Evolutionary conservation across 2,888 invertebrate genomes (phyloP).

Genomic region (Neoaliturus tenellus): DNA sequence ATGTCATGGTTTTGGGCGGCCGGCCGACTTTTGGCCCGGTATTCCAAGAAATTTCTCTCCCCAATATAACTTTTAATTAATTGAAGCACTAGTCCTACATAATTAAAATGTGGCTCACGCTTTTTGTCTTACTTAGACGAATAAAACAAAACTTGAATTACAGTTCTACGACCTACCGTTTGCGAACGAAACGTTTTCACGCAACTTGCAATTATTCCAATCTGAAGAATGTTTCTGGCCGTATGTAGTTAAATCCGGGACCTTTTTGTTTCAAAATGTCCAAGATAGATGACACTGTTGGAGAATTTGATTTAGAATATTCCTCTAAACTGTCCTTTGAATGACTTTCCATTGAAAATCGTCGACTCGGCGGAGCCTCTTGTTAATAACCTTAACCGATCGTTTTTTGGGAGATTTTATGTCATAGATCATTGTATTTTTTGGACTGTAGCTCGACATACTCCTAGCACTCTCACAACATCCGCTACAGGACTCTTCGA

Average conservation of each 20-base stretch:
- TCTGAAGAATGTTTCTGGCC: too few relatives aligned
- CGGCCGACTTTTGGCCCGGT: not conserved
- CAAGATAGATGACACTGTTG: too few relatives aligned
- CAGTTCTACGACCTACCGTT: not conserved
- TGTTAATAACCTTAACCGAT: too few relatives aligned
- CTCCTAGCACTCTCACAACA: not conserved
- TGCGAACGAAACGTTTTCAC: not conserved
- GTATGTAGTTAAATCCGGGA: too few relatives aligned
- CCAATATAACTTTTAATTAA: not conserved
- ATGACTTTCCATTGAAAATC: too few relatives aligned
- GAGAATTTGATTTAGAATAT: too few relatives aligned
- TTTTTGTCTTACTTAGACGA: not conserved
- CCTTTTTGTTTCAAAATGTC: too few relatives aligned
- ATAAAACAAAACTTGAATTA: not conserved
- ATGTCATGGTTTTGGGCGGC: not conserved
- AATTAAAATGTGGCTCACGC: not conserved
- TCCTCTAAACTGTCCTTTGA: too few relatives aligned
- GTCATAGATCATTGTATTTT: not conserved
- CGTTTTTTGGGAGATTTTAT: too few relatives aligned
- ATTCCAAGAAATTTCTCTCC: not conserved
- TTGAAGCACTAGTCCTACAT: not conserved
- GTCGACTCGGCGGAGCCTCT: too few relatives aligned
- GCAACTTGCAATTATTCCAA: not conserved
- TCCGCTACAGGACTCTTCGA: conserved; percentile 30
- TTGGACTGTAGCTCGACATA: not conserved